These are phyloP conservation scores for Onychomys arenicola DNA, from an alignment of 2,797 vertebrate genomes.

Conservation along the genomic window DNA sequence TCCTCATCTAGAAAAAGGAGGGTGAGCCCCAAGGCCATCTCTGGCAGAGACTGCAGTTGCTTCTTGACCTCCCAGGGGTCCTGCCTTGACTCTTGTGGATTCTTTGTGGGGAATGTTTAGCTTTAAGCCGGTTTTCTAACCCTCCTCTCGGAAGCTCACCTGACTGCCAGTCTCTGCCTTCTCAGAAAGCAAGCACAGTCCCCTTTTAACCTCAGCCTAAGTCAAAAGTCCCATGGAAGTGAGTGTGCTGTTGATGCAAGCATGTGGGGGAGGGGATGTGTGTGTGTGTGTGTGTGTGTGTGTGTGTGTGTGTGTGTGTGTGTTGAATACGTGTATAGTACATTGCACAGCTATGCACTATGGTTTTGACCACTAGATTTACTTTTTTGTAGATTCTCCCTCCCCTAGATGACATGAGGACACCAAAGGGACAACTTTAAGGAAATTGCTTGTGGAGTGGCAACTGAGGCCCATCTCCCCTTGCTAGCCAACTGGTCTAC, in stretches of 20 bases:
- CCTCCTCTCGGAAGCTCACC: neutral
- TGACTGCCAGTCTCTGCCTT: neutral
- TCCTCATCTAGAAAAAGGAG: neutral
- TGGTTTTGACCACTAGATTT: neutral
- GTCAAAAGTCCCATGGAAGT: conserved; percentile 30
- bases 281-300: neutral
- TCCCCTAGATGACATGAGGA: neutral
- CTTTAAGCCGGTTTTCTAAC: conserved; percentile 35
- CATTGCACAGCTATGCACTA: neutral
- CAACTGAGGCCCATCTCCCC: neutral
- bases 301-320: neutral
- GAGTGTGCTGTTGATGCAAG: neutral
- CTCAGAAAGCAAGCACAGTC: neutral
- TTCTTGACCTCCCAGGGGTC: conserved; percentile 11
- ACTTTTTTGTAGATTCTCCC: neutral
- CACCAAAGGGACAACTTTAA: neutral
- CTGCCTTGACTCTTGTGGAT: neutral
- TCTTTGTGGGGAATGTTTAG: conserved; percentile 23
- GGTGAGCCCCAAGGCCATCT: neutral
- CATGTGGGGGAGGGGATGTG: neutral
- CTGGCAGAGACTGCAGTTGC: neutral
- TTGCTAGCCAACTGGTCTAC: neutral
- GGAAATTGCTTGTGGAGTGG: neutral
- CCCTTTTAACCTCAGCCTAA: neutral
- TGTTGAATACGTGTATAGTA: neutral